phyloP scores from a whole-genome alignment of 2,888 invertebrate species.

The Antitype chi region DNA sequence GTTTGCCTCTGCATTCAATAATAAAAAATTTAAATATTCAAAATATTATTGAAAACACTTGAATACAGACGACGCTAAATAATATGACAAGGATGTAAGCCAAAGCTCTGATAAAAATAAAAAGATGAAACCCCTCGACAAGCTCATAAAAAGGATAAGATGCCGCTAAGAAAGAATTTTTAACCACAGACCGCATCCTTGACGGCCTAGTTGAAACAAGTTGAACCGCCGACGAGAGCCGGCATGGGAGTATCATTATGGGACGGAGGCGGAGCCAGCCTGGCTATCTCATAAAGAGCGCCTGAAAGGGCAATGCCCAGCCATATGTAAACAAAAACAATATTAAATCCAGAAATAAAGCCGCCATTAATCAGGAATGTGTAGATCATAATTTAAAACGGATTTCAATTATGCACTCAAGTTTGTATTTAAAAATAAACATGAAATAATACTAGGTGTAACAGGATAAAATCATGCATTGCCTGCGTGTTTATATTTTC shows the following conservation, averaged over 20 bases:
- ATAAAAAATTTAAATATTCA: constrained; percentile 6
- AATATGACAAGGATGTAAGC: constrained; percentile 6
- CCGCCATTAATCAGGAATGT: constrained; percentile 41
- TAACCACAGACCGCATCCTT: constrained; percentile 74
- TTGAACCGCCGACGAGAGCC: constrained; percentile 69
- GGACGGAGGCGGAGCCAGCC: constrained; percentile 49
- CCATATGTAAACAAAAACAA: constrained; percentile 71
- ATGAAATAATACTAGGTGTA: constrained; percentile 22
- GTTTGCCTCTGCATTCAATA: constrained; percentile 5
- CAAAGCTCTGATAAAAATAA: constrained; percentile 8
- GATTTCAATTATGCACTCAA: constrained; percentile 38
- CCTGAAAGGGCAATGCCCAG: constrained; percentile 71
- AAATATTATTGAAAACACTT: constrained; percentile 8
- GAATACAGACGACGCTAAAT: constrained; percentile 7
- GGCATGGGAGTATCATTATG: constrained; percentile 37
- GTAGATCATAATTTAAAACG: constrained; percentile 37
- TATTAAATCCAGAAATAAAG: constrained; percentile 57
- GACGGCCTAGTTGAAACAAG: constrained; percentile 70
- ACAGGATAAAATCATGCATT: constrained; percentile 39
- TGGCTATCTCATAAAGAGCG: constrained; percentile 61
- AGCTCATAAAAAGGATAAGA: constrained; percentile 54
- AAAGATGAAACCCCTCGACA: constrained; percentile 29
- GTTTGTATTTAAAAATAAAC: constrained; percentile 27
- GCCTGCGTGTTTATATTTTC: constrained; percentile 47
- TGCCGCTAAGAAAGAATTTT: constrained; percentile 60